These are phyloP conservation scores for Vidua chalybeata DNA, from an alignment of 2,113 vertebrate species.

Conservation along the genomic window DNA sequence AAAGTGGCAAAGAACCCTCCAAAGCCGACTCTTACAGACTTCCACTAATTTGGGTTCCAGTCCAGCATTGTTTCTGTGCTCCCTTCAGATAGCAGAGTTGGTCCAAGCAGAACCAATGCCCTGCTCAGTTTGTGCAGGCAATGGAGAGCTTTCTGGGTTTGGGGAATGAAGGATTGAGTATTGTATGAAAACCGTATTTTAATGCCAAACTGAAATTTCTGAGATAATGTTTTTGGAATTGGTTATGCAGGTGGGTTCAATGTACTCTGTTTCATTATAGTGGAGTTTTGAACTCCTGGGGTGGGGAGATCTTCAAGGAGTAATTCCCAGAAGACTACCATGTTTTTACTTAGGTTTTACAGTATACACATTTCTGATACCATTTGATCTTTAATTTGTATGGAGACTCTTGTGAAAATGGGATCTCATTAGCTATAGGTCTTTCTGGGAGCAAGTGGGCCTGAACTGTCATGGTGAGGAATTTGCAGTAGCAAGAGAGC, in stretches of 20 bases:
- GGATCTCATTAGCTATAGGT: background rate
- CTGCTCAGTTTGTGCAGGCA: background rate
- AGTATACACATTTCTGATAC: background rate
- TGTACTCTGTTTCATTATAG: background rate
- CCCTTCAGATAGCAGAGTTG: background rate
- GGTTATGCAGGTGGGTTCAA: background rate
- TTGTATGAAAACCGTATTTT: background rate
- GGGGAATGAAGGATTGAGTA: background rate
- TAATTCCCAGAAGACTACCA: background rate
- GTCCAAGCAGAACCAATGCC: background rate
- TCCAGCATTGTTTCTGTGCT: background rate
- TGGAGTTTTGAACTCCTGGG: background rate
- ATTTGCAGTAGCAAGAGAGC: background rate
- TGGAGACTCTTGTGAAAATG: background rate
- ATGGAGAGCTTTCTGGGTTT: background rate
- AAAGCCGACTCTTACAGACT: background rate
- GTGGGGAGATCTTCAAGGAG: background rate
- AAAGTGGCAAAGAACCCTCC: background rate
- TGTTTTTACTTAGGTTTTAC: background rate
- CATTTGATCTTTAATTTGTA: background rate
- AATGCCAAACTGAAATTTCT: background rate
- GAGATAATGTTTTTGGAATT: background rate
- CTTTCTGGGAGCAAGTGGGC: background rate
- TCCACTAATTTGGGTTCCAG: background rate
- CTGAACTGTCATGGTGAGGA: background rate